These are phyloP conservation scores for Eupithecia abbreviata DNA, from an alignment of 2,888 invertebrate species.

Conservation along the genomic window DNA sequence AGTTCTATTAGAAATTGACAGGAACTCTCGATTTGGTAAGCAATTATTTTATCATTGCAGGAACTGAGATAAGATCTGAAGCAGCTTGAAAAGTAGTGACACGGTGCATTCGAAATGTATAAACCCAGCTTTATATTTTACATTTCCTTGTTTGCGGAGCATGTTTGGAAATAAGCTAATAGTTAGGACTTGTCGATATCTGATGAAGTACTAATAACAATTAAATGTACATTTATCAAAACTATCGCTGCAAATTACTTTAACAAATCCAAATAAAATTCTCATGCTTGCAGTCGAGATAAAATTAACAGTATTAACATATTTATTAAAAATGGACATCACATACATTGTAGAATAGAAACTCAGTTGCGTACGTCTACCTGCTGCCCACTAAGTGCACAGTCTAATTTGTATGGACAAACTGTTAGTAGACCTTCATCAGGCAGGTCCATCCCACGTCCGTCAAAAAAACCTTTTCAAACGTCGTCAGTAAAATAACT, in stretches of 20 bases:
- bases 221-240: not conserved
- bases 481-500: slow-evolving; percentile 30
- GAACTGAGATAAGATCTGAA: not conserved
- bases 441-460: slow-evolving; percentile 14
- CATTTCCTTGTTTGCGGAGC: slow-evolving; percentile 3
- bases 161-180: not conserved
- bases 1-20: not conserved
- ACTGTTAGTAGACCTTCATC: not conserved
- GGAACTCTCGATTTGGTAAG: slow-evolving; percentile 1
- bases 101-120: not conserved
- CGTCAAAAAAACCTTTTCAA: slow-evolving; percentile 24
- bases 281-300: too few relatives aligned
- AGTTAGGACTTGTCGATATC: not conserved
- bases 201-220: not conserved
- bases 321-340: too few relatives aligned
- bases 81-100: not conserved
- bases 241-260: not conserved
- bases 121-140: not conserved
- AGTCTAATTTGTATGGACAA: not conserved
- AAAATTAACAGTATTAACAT: too few relatives aligned
- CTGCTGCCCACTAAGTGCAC: not conserved
- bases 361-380: too few relatives aligned
- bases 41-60: slow-evolving; percentile 4
- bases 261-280: too few relatives aligned
- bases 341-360: too few relatives aligned